Conservation (phyloP, 2,888 invertebrate species). For the Andrena praecox region DNA sequence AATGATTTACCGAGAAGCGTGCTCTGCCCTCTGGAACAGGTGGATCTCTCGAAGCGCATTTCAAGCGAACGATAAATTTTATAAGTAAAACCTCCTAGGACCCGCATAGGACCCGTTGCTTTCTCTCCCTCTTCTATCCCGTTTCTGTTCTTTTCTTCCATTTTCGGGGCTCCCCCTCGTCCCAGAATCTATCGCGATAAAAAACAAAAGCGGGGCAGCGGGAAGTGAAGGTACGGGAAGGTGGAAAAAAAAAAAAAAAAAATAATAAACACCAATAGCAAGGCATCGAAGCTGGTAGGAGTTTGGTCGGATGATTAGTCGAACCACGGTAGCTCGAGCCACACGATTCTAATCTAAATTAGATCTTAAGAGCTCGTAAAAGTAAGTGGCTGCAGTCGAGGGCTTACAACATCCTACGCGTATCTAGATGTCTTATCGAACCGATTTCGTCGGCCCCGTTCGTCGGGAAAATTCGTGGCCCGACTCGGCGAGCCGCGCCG, state of each 20-base stretch:
- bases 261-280: conserved; percentile 40
- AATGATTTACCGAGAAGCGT: conserved; percentile 76
- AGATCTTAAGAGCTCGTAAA: conserved; percentile 81
- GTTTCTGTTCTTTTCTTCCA: not conserved
- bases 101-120: too few relatives aligned
- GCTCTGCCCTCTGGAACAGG: conserved; percentile 64
- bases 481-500: not conserved
- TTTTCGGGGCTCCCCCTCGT: not conserved
- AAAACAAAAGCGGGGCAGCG: not conserved
- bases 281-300: conserved; percentile 34
- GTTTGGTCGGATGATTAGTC: conserved; percentile 57
- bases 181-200: not conserved
- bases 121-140: not conserved
- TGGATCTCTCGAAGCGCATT: conserved; percentile 56
- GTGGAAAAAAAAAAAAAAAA: not conserved
- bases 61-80: conserved; percentile 39
- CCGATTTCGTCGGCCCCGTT: conserved; percentile 25
- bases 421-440: conserved; percentile 31
- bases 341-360: conserved; percentile 82
- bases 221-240: not conserved
- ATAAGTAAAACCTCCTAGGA: conserved; percentile 16
- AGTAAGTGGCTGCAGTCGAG: conserved; percentile 64
- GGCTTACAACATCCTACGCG: conserved; percentile 48
- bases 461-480: conserved; percentile 12
- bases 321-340: conserved; percentile 74